Percentiles rank a stretch among this genome's conserved stretches.
Evolutionary conservation across 2,797 vertebrate genomes (phyloP).

Genomic region (Scleropages formosus): DNA sequence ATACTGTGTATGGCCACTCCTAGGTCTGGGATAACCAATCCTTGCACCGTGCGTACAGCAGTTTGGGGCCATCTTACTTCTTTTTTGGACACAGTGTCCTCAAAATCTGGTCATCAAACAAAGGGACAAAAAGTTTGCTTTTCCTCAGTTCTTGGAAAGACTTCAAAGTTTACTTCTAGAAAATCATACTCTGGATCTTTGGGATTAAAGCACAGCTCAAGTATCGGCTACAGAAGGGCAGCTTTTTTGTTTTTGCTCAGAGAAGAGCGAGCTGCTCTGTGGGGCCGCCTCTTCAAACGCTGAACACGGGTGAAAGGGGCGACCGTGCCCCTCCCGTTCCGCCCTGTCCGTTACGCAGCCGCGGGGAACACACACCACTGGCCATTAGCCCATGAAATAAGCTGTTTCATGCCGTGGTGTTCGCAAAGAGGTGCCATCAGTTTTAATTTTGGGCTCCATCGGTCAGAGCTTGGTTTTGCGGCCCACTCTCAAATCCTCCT

Average conservation of each 20-base stretch:
- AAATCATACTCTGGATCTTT: slow-evolving; percentile 21
- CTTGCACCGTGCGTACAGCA: background rate
- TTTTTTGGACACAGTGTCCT: background rate
- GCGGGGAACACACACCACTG: slow-evolving; percentile 27
- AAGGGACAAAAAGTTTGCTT: slow-evolving; percentile 7
- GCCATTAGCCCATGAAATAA: slow-evolving; percentile 40
- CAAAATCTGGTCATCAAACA: slow-evolving; percentile 17
- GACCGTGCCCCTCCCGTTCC: slow-evolving; percentile 12
- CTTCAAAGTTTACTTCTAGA: slow-evolving; percentile 13
- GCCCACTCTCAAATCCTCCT: slow-evolving; percentile 26
- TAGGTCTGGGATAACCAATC: background rate
- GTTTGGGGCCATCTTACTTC: background rate
- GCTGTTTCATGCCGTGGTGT: slow-evolving; percentile 39
- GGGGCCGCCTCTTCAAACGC: slow-evolving; percentile 4
- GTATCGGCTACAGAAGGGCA: background rate
- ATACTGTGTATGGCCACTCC: slow-evolving; percentile 3
- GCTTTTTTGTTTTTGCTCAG: background rate
- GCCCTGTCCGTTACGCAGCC: slow-evolving; percentile 28
- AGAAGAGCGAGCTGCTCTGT: background rate
- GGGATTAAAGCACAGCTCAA: slow-evolving; percentile 21
- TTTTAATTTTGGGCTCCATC: slow-evolving; percentile 38
- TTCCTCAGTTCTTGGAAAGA: slow-evolving; percentile 1
- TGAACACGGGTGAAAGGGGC: background rate
- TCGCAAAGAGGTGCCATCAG: slow-evolving; percentile 32
- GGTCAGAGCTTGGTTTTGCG: slow-evolving; percentile 31